phyloP scores from a whole-genome alignment of 2,113 vertebrate species.

The Rhinolophus ferrumequinum region DNA sequence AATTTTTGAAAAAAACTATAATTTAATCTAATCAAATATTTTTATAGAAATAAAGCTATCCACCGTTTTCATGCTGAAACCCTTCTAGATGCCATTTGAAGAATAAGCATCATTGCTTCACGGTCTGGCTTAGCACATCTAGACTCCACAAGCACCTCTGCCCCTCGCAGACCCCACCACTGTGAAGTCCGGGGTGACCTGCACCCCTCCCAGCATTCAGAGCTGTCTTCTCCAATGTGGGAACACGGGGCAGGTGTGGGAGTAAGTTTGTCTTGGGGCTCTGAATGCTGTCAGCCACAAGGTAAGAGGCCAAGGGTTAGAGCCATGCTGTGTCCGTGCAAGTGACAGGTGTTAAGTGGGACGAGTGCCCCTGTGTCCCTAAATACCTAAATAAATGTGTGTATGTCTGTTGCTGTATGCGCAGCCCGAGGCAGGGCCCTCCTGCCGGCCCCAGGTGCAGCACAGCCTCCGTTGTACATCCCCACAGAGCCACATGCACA shows the following conservation, averaged over 20 bases:
- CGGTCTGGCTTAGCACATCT: accelerated
- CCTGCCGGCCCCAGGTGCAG: neutral
- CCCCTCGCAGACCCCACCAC: accelerated
- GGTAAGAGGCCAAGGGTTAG: neutral
- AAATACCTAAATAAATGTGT: neutral
- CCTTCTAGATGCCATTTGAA: neutral
- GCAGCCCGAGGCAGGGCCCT: neutral
- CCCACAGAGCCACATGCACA: neutral
- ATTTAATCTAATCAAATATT: neutral
- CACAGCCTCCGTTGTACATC: no score
- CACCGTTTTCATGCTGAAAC: neutral
- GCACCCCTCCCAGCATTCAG: neutral
- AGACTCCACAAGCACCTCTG: accelerated
- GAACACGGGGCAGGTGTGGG: neutral
- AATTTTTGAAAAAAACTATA: neutral
- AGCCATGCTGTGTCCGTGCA: no score
- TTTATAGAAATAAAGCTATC: neutral
- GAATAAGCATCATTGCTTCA: accelerated
- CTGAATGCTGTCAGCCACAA: neutral
- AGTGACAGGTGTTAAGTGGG: neutral
- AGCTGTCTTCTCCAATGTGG: neutral
- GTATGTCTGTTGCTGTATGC: neutral
- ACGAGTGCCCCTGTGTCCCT: neutral
- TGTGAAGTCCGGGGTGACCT: accelerated
- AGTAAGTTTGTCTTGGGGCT: neutral